These are phyloP conservation scores for Carlito syrichta DNA, from an alignment of 2,113 vertebrate species.

Conservation along the genomic window DNA sequence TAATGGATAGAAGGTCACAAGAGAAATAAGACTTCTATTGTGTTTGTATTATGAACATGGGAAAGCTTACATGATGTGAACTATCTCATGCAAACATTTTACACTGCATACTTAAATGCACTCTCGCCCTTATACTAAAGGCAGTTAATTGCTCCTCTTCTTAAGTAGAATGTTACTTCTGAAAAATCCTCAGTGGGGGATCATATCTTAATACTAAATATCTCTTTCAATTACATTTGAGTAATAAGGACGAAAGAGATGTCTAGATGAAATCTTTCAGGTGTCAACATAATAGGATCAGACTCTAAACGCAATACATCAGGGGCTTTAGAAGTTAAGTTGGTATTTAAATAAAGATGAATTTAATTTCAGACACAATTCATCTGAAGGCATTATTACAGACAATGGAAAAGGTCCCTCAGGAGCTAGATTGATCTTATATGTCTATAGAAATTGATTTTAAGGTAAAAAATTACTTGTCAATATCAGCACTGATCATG, in stretches of 20 bases:
- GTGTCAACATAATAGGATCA: conserved; percentile 48
- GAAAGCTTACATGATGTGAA: conserved; percentile 72
- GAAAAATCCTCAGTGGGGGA: conserved; percentile 52
- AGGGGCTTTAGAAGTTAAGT: neutral
- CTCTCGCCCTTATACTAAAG: conserved; percentile 71
- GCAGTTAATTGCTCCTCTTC: conserved; percentile 68
- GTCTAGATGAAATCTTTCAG: conserved; percentile 25
- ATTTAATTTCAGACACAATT: neutral
- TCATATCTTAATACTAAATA: conserved; percentile 40
- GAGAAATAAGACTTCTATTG: conserved; percentile 77
- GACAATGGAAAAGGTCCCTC: neutral
- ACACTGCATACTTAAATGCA: conserved; percentile 72
- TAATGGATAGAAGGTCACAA: conserved; percentile 50
- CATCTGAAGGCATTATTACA: neutral
- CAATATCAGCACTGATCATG: neutral
- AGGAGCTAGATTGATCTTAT: neutral
- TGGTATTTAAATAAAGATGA: conserved; percentile 25
- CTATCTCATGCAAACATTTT: conserved; percentile 77
- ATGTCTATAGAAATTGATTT: neutral
- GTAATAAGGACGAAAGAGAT: conserved; percentile 55
- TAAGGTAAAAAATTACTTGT: neutral
- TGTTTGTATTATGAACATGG: conserved; percentile 61
- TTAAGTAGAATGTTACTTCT: conserved; percentile 58
- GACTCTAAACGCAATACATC: conserved; percentile 63
- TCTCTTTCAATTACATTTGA: conserved; percentile 54